These are phyloP conservation scores for Hypolimnas misippus DNA, from an alignment of 2,888 invertebrate species.

Conservation along the genomic window DNA sequence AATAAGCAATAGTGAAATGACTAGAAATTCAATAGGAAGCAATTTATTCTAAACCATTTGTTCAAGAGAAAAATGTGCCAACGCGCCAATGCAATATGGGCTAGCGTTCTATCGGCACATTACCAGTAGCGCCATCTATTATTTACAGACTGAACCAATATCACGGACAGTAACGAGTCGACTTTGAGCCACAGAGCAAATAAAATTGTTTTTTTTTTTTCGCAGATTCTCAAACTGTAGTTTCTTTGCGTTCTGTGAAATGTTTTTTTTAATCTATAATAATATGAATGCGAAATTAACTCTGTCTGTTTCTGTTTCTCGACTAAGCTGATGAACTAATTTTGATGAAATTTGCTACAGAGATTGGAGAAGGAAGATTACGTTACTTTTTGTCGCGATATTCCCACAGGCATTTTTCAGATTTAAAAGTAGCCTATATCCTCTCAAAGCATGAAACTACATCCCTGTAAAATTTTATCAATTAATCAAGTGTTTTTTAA, in stretches of 20 bases:
- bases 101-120: slow-evolving; percentile 15
- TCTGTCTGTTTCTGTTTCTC: no score
- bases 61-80: slow-evolving; percentile 30
- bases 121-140: slow-evolving; percentile 29
- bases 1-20: slow-evolving; percentile 3
- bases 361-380: no score
- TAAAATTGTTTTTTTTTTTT: neutral
- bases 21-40: slow-evolving; percentile 29
- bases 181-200: slow-evolving; percentile 25
- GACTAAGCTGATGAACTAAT: no score
- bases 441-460: no score
- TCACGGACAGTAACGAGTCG: slow-evolving; percentile 32
- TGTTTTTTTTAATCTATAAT: no score
- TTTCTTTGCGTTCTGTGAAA: neutral
- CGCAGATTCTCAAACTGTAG: neutral
- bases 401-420: no score
- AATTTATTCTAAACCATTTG: slow-evolving; percentile 28
- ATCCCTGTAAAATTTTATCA: no score
- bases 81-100: slow-evolving; percentile 31
- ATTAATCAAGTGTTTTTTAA: no score
- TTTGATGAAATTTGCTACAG: no score
- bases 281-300: no score
- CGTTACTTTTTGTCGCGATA: no score
- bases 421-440: no score
- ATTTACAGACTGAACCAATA: slow-evolving; percentile 35